Conservation (phyloP, 2,888 invertebrate genomes). For the Onchidella celtica region DNA sequence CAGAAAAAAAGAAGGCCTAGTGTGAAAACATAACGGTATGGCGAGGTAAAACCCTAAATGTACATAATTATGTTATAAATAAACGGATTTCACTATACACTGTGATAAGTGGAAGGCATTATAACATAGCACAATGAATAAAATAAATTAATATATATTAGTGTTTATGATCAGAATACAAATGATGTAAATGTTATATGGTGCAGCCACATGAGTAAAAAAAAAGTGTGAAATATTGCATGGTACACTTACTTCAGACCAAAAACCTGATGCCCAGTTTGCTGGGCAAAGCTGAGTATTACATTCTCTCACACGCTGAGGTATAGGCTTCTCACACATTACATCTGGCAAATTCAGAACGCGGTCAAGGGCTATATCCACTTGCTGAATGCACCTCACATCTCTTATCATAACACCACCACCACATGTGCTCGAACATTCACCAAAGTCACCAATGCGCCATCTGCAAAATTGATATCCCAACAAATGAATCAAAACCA, state of each 20-base stretch:
- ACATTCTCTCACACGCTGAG: conserved; percentile 92
- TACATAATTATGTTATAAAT: no score
- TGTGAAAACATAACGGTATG: no score
- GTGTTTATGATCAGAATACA: no score
- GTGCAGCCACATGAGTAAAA: no score
- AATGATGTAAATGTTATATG: no score
- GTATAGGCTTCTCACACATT: conserved; percentile 95
- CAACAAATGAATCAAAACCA: not conserved
- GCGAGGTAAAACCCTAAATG: no score
- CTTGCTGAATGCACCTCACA: conserved; percentile 85
- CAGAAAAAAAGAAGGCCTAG: no score
- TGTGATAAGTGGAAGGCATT: no score
- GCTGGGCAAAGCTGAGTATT: conserved; percentile 94
- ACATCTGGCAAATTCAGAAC: conserved; percentile 95
- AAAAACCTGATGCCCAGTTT: conserved; percentile 92
- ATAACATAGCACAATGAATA: no score
- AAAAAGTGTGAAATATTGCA: no score
- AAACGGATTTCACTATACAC: no score
- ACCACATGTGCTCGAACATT: conserved; percentile 95
- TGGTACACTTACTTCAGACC: conserved; percentile 93
- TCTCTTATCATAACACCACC: conserved; percentile 95
- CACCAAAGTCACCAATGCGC: conserved; percentile 93
- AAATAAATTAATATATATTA: no score
- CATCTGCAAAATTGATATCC: conserved; percentile 82
- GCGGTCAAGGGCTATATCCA: conserved; percentile 85